Evolutionary conservation across 2,797 vertebrate genomes (phyloP).

Genomic region (Microhierax caerulescens): DNA sequence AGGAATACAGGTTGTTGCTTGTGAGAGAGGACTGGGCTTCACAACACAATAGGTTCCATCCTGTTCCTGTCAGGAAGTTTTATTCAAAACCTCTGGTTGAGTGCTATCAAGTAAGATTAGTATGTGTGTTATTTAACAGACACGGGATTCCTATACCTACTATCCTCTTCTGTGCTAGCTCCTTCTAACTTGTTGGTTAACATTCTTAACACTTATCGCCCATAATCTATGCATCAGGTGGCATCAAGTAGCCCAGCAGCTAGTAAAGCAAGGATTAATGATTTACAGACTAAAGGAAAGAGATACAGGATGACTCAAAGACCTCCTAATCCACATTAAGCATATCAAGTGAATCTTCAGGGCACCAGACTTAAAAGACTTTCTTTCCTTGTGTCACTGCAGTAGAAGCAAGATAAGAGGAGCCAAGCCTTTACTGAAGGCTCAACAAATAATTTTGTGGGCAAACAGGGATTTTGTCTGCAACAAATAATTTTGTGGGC

Average conservation of each 20-base stretch:
- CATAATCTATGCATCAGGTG: background rate
- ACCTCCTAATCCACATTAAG: constrained; percentile 6
- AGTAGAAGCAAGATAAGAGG: background rate
- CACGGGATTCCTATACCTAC: background rate
- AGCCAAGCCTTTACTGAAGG: background rate
- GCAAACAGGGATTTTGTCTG: background rate
- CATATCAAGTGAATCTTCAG: background rate
- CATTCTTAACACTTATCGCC: background rate
- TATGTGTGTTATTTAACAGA: background rate
- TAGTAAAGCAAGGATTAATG: constrained; percentile 7
- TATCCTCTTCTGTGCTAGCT: background rate
- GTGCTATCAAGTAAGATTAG: background rate
- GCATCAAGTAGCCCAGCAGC: background rate
- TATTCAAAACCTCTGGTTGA: background rate
- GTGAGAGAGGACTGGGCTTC: background rate
- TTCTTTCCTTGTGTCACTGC: accelerated
- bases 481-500: background rate
- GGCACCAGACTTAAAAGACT: background rate
- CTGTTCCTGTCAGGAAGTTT: background rate
- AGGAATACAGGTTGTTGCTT: background rate
- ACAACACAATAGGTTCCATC: background rate
- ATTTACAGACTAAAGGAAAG: constrained; percentile 3
- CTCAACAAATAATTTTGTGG: background rate
- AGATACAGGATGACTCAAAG: background rate
- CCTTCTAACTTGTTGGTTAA: background rate